Evolutionary conservation across 1,140 invertebrate species (phyloP).

Genomic region (Aphelinus certus): DNA sequence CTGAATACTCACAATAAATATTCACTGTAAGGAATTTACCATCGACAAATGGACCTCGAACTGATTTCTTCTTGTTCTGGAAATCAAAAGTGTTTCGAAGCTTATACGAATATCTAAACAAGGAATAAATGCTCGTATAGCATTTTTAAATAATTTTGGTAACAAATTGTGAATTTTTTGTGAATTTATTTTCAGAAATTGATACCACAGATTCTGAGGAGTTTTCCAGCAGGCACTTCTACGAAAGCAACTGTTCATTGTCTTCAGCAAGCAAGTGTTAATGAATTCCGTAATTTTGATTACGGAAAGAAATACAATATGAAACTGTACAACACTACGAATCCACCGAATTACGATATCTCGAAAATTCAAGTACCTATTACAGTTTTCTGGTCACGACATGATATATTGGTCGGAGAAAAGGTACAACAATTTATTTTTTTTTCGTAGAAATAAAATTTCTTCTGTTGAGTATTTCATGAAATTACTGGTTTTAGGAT

Average conservation of each 20-base stretch:
- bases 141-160: no score
- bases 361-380: slow-evolving; percentile 74
- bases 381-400: slow-evolving; percentile 74
- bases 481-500: slow-evolving; percentile 61
- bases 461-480: no score
- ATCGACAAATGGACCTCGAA: no score
- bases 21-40: no score
- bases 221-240: slow-evolving; percentile 83
- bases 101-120: no score
- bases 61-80: no score
- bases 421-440: slow-evolving; percentile 49
- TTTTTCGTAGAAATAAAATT: slow-evolving; percentile 19
- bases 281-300: slow-evolving; percentile 74
- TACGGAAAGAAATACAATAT: slow-evolving; percentile 71
- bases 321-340: slow-evolving; percentile 66
- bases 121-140: no score
- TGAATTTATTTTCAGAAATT: no score
- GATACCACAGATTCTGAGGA: slow-evolving; percentile 76
- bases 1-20: no score
- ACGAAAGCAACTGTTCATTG: slow-evolving; percentile 79
- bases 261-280: slow-evolving; percentile 71
- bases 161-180: no score
- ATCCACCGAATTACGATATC: slow-evolving; percentile 75
- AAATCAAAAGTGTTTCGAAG: no score
- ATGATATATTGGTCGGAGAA: slow-evolving; percentile 76